phyloP scores from a whole-genome alignment of 2,113 vertebrate species.

The Ia io region DNA sequence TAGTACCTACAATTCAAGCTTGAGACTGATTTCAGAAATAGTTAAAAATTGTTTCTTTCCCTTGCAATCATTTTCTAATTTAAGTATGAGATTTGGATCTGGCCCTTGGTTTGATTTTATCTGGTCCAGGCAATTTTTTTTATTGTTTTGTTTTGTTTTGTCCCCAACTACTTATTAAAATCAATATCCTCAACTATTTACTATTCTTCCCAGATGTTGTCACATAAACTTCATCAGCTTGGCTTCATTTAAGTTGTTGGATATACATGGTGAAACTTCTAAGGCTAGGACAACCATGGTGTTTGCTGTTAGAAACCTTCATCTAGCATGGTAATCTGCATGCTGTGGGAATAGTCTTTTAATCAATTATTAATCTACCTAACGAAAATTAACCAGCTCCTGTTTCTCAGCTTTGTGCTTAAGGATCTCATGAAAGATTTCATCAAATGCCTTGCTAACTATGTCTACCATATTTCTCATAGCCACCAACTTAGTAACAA shows the following conservation, averaged over 20 bases:
- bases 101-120: conserved; percentile 53
- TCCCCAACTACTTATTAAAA: conserved; percentile 35
- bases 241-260: conserved; percentile 32
- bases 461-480: background rate
- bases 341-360: conserved; percentile 38
- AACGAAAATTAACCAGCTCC: conserved; percentile 29
- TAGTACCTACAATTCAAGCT: conserved; percentile 21
- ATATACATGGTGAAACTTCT: background rate
- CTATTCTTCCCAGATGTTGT: conserved; percentile 16
- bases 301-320: conserved; percentile 16
- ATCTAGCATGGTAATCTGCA: conserved; percentile 30
- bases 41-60: conserved; percentile 51
- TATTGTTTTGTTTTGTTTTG: conserved; percentile 18
- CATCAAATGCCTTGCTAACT: background rate
- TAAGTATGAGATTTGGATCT: conserved; percentile 59
- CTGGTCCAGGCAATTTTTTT: conserved; percentile 52
- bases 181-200: background rate
- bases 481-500: conserved; percentile 14
- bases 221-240: conserved; percentile 17
- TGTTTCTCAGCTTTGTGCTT: conserved; percentile 35
- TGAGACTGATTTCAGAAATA: conserved; percentile 41
- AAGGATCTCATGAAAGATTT: conserved; percentile 38
- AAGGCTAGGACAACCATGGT: background rate
- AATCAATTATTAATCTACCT: conserved; percentile 45
- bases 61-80: conserved; percentile 50